Evolutionary conservation across 1,140 invertebrate genomes (phyloP).

Genomic region (Plectrocnemia conspersa): DNA sequence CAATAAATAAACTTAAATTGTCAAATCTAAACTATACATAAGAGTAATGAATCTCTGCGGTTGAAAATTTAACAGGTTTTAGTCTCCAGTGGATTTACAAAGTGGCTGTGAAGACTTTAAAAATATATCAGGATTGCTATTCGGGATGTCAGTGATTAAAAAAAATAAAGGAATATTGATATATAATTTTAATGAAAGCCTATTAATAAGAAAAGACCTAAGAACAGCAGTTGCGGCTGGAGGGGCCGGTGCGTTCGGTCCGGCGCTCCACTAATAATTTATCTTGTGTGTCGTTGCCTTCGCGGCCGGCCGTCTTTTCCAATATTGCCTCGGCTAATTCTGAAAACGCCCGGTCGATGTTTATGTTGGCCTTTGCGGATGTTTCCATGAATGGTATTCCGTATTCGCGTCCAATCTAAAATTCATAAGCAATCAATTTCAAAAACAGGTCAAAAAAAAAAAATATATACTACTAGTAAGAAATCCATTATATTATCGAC

Average conservation of each 20-base stretch:
- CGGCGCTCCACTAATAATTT: slow-evolving; percentile 43
- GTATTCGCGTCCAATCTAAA: slow-evolving; percentile 78
- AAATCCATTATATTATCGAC: too few relatives aligned
- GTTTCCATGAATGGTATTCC: slow-evolving; percentile 93
- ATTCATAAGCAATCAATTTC: too few relatives aligned
- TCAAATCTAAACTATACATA: too few relatives aligned
- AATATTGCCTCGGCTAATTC: slow-evolving; percentile 70
- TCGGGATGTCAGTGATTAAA: background rate
- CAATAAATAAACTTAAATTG: too few relatives aligned
- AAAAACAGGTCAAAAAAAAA: too few relatives aligned
- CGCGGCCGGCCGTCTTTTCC: slow-evolving; percentile 50
- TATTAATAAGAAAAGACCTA: slow-evolving; percentile 33
- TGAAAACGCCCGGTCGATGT: slow-evolving; percentile 88
- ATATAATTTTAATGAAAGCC: slow-evolving; percentile 14
- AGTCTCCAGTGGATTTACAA: too few relatives aligned
- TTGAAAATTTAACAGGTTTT: too few relatives aligned
- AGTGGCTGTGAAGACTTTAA: too few relatives aligned
- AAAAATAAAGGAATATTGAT: background rate
- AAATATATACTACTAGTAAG: slow-evolving; percentile 47
- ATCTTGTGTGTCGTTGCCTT: slow-evolving; percentile 42
- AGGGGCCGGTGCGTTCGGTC: slow-evolving; percentile 43
- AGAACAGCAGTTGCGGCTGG: slow-evolving; percentile 45
- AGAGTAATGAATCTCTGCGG: too few relatives aligned
- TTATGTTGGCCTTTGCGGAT: slow-evolving; percentile 85
- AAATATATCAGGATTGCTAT: too few relatives aligned